A percentile compares a stretch with the other conserved stretches of the same genome.
Conservation (phyloP, 2,888 invertebrate species). For the Endotricha flammealis region DNA sequence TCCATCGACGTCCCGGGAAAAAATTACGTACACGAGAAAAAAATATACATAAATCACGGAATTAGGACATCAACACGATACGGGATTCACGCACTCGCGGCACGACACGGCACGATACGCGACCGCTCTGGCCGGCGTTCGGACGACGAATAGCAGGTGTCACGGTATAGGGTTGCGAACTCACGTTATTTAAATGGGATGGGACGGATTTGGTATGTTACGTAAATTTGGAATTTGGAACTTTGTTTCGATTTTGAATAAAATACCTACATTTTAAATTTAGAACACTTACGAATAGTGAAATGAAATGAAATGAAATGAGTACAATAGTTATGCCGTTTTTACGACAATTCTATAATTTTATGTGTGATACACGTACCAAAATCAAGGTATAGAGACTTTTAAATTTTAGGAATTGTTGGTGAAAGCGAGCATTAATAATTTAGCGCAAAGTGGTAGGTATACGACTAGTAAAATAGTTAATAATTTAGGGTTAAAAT, state of each 20-base stretch:
- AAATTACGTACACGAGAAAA: slow-evolving; percentile 42
- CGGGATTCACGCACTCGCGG: slow-evolving; percentile 46
- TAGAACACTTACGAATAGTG: no score
- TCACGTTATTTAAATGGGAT: slow-evolving; percentile 14
- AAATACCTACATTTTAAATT: no score
- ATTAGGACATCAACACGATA: slow-evolving; percentile 50
- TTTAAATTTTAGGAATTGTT: no score
- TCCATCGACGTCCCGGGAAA: slow-evolving; percentile 40
- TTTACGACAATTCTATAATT: no score
- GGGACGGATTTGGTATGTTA: slow-evolving; percentile 3
- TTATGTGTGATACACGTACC: no score
- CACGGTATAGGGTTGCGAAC: slow-evolving; percentile 32
- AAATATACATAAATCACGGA: slow-evolving; percentile 54
- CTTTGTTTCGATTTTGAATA: slow-evolving; percentile 5
- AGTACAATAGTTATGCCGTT: no score
- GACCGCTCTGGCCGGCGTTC: slow-evolving; percentile 39
- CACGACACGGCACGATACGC: slow-evolving; percentile 20
- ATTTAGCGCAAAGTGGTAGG: no score
- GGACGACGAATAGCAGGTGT: slow-evolving; percentile 47
- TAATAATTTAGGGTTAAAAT: no score
- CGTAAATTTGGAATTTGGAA: slow-evolving; percentile 6
- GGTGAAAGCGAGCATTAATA: no score
- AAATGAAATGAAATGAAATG: no score
- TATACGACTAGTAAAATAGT: no score
- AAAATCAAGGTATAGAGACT: no score